These are phyloP conservation scores for Pseudoips prasinana DNA, from an alignment of 2,888 invertebrate species.

Conservation along the genomic window DNA sequence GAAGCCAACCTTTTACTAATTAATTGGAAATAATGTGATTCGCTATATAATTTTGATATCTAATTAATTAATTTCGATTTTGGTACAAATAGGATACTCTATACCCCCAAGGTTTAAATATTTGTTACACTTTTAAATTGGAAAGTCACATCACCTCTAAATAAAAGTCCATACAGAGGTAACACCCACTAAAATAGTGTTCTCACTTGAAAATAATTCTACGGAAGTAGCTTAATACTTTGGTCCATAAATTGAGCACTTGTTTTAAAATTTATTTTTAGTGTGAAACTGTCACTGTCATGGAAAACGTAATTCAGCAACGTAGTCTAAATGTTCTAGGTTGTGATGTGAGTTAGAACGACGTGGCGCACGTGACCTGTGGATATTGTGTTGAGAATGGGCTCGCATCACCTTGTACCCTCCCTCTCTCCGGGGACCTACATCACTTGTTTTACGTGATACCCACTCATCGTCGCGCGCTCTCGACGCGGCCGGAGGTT, in stretches of 20 bases:
- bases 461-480: conserved; percentile 61
- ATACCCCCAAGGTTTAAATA: background rate
- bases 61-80: conserved; percentile 21
- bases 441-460: conserved; percentile 63
- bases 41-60: background rate
- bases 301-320: conserved; percentile 85
- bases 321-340: conserved; percentile 83
- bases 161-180: too few relatives aligned
- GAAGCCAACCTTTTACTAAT: too few relatives aligned
- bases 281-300: conserved; percentile 54
- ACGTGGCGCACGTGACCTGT: conserved; percentile 74
- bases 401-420: conserved; percentile 77
- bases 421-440: conserved; percentile 72
- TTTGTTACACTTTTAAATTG: background rate
- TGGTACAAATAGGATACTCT: conserved; percentile 21
- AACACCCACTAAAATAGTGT: conserved; percentile 9
- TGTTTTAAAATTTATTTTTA: conserved; percentile 48
- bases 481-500: conserved; percentile 44
- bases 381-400: conserved; percentile 85
- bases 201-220: conserved; percentile 32
- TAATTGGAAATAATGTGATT: too few relatives aligned
- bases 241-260: conserved; percentile 80
- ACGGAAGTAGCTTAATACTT: conserved; percentile 56
- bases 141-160: too few relatives aligned
- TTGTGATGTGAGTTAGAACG: conserved; percentile 85